Base-by-base conservation (phyloP, 2,113 vertebrate species). In the Equus quagga region DNA sequence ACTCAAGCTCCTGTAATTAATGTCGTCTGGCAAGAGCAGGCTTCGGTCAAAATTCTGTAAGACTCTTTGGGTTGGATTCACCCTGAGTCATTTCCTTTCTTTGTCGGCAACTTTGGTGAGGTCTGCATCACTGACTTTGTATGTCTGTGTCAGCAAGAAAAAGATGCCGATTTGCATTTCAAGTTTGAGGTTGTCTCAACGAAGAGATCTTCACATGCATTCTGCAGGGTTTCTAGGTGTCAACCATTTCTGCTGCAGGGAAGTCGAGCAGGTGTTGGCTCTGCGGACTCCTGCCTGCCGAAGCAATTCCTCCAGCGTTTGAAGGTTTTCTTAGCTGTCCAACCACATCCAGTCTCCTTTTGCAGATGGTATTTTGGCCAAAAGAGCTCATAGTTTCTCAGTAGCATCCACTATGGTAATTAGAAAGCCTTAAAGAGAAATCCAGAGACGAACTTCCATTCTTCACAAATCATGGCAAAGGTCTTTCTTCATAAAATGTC, bases 81-180 rank as follows among this genome's bases (percentile, higher is more conserved):
- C 23, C 60, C 80, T 80, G 76, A 69, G 46, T 88, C 76, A 75
- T 92, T 92, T 92, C 88, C 58, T 94, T 65, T 93, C 41, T 69
- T 41, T 81, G 79, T n/a, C 15, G 26, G 70, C 36, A 65, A 76
- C 51, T 58, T 86, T 46, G 76, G 67, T 51, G n/a, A 88, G 58
- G 6, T 82, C 70, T 33, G 8, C 3, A n/a, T 41, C 10, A 1
- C 80, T 83, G 41, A 28, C 19, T 14, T 49, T 84, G 44, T 79
- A 65, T 93, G 49, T 73, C 73, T 90, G 51, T 51, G 54, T 92
- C 80, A 84, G 85, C 24, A 79, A 93, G 54, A 65, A 73, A 87
- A 90, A 83, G 62, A 58, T 80, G 41, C 12, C n/a, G 19, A 54
- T 56, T 88, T 3, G 5, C n/a, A 8, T 82, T 72, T 92, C 58